These are phyloP conservation scores for Leguminivora glycinivorella DNA, from an alignment of 1,140 invertebrate genomes.

Conservation along the genomic window DNA sequence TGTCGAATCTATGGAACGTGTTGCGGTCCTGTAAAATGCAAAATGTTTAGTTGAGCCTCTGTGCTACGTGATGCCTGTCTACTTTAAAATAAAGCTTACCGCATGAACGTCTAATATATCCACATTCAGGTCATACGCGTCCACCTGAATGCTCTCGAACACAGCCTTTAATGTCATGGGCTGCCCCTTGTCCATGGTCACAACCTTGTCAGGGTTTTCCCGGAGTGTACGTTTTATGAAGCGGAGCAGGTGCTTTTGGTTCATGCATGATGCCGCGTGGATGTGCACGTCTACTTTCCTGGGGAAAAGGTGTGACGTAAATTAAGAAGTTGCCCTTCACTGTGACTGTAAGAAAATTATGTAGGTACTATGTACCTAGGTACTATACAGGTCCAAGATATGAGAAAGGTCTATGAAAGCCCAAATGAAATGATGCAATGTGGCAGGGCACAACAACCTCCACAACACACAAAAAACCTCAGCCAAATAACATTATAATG, in stretches of 20 bases:
- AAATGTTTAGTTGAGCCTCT: not conserved
- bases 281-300: constrained; percentile 96
- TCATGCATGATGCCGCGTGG: constrained; percentile 98
- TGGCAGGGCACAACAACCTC: too few species aligned
- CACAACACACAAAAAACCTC: too few species aligned
- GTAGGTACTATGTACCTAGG: too few species aligned
- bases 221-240: constrained; percentile 99
- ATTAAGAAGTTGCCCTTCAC: too few species aligned
- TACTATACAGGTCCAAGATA: too few species aligned
- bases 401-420: too few species aligned
- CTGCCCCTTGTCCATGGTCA: constrained; percentile 76
- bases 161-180: constrained; percentile 94
- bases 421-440: too few species aligned
- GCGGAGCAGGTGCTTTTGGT: constrained; percentile 96
- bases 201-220: constrained; percentile 87
- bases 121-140: constrained; percentile 97
- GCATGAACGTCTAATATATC: constrained; percentile 99
- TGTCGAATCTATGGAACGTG: constrained; percentile 99
- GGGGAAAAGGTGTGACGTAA: constrained; percentile 26
- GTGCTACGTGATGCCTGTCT: not conserved
- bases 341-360: too few species aligned
- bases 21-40: constrained; percentile 89
- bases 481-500: too few species aligned
- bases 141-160: constrained; percentile 96
- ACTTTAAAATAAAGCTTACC: constrained; percentile 80